Evolutionary conservation across 1,140 invertebrate genomes (phyloP).

Genomic region (Tetranychus cinnabarinus): DNA sequence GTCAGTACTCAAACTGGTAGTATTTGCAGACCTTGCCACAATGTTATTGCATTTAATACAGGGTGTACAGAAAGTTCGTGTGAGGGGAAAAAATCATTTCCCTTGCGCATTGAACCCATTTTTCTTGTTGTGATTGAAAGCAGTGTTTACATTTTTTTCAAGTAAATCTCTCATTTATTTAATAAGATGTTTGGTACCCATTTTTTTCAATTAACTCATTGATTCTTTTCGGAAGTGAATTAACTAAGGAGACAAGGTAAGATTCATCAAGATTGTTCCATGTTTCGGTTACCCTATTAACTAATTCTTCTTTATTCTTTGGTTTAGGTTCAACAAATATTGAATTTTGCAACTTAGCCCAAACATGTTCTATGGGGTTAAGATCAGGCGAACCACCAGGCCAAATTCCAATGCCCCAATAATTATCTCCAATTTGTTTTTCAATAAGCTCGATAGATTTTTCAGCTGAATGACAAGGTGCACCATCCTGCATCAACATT

Average conservation of each 20-base stretch:
- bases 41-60: too few species aligned
- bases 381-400: neutral
- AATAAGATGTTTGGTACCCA: neutral
- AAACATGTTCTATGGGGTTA: neutral
- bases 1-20: too few species aligned
- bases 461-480: neutral
- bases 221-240: neutral
- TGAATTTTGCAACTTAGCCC: neutral
- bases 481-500: neutral
- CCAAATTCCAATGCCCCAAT: neutral
- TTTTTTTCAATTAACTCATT: neutral
- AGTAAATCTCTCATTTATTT: too few species aligned
- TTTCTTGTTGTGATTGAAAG: too few species aligned
- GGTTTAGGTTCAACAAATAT: neutral
- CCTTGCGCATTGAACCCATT: too few species aligned
- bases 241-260: neutral
- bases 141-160: too few species aligned
- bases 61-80: too few species aligned
- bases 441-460: neutral
- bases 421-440: neutral
- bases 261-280: neutral
- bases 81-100: too few species aligned
- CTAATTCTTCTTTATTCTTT: neutral
- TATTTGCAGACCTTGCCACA: too few species aligned
- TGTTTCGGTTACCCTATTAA: neutral